Percentiles rank a stretch among this genome's conserved stretches.
phyloP scores from a whole-genome alignment of 2,797 vertebrate species.

The Emydoidea blandingii region DNA sequence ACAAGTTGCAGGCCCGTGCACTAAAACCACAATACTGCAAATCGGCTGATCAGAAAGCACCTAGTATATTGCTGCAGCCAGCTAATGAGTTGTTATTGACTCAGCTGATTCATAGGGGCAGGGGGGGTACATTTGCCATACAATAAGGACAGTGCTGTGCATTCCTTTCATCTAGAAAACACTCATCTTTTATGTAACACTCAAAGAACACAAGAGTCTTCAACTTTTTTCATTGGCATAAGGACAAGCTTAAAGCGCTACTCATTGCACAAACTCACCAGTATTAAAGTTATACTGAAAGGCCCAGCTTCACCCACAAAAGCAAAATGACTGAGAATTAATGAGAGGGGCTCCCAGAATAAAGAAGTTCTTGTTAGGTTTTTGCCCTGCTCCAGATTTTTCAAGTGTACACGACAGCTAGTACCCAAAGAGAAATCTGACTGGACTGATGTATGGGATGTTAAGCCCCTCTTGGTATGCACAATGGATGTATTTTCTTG shows the following conservation, averaged over 20 bases:
- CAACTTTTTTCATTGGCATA: neutral
- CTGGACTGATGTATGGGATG: neutral
- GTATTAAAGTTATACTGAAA: neutral
- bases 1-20: neutral
- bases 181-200: neutral
- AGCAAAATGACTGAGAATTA: neutral
- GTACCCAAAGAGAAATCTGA: neutral
- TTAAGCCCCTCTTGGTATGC: neutral
- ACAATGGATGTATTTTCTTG: neutral
- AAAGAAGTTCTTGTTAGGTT: neutral
- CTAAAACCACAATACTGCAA: neutral
- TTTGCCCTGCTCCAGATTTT: neutral
- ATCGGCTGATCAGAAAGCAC: neutral
- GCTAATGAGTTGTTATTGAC: neutral
- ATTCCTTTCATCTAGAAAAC: neutral
- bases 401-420: neutral
- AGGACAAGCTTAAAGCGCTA: neutral
- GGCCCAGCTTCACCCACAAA: neutral
- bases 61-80: neutral
- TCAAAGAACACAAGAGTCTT: accelerated
- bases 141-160: accelerated
- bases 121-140: neutral
- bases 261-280: neutral
- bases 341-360: neutral
- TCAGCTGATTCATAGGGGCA: neutral